These are phyloP conservation scores for Murina feae DNA, from an alignment of 2,113 vertebrate genomes.

Conservation along the genomic window DNA sequence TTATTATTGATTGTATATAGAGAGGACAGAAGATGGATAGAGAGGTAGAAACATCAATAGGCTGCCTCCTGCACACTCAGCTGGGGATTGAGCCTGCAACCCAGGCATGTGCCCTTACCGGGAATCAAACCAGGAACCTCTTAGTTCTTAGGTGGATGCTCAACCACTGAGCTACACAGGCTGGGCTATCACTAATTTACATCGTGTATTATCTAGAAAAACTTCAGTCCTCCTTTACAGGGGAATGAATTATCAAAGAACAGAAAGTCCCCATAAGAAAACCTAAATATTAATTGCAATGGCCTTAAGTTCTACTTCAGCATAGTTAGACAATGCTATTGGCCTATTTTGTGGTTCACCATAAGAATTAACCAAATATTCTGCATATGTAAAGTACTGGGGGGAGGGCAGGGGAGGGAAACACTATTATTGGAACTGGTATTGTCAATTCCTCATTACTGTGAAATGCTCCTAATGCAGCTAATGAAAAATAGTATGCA, in stretches of 20 bases:
- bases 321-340: background rate
- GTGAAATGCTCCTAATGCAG: background rate
- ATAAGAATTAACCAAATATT: background rate
- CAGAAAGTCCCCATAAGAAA: background rate
- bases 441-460: background rate
- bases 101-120: too few species aligned
- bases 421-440: background rate
- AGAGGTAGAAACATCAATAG: too few species aligned
- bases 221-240: constrained; percentile 8
- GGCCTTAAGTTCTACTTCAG: background rate
- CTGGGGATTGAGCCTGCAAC: too few species aligned
- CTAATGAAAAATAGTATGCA: constrained; percentile 10
- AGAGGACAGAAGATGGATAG: too few species aligned
- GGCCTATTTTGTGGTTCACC: background rate
- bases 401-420: background rate
- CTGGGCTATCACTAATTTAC: background rate
- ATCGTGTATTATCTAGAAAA: background rate
- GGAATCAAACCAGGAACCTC: too few species aligned
- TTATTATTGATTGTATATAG: too few species aligned
- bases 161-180: too few species aligned
- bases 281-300: background rate
- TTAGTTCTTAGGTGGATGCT: too few species aligned
- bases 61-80: too few species aligned
- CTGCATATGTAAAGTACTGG: background rate
- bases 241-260: background rate